Conservation (phyloP, 2,113 vertebrate genomes). For the Psilopogon haemacephalus region DNA sequence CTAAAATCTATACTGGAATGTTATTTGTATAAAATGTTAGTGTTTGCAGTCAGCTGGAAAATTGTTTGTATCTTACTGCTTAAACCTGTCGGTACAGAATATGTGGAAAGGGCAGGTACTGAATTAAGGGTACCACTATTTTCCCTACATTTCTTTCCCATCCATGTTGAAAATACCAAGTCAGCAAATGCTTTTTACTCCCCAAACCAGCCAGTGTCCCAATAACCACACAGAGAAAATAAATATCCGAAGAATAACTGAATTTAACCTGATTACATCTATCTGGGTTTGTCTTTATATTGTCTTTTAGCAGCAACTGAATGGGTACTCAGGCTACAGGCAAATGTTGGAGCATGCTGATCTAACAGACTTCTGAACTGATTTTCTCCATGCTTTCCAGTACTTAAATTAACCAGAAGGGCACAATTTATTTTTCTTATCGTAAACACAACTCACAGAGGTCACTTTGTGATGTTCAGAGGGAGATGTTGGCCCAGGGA, state of each 20-base stretch:
- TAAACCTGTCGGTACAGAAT: neutral
- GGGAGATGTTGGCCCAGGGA: neutral
- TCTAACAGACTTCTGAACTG: neutral
- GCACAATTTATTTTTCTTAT: neutral
- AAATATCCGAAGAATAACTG: neutral
- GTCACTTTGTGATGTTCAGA: neutral
- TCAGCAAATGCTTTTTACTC: neutral
- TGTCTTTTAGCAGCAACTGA: neutral
- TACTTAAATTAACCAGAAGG: neutral
- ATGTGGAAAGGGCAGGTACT: neutral
- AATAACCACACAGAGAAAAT: neutral
- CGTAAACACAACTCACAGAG: neutral
- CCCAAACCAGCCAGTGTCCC: neutral
- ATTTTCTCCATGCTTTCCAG: neutral
- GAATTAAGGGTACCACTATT: neutral
- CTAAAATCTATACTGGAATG: constrained; percentile 32
- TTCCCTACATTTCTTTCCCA: neutral
- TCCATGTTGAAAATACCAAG: neutral
- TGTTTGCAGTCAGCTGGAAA: neutral
- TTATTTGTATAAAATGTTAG: constrained; percentile 17
- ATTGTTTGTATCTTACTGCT: neutral
- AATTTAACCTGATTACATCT: neutral
- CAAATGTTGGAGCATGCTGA: neutral
- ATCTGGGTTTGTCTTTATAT: neutral
- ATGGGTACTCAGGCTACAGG: neutral